Conservation (phyloP, 2,797 vertebrate species). For the Gymnothorax reevesii region DNA sequence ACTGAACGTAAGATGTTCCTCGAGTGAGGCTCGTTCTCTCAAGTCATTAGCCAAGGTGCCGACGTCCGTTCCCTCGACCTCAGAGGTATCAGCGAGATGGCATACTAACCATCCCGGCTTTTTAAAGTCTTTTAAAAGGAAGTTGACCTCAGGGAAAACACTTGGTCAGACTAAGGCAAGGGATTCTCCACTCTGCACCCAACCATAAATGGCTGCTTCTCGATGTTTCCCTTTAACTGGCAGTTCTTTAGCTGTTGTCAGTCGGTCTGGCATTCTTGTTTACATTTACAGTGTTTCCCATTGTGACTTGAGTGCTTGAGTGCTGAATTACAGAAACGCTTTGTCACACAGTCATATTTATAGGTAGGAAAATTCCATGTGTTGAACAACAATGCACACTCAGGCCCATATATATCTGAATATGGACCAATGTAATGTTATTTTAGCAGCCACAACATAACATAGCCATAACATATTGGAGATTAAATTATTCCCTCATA, state of each 20-base stretch:
- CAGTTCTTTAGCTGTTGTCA: no score
- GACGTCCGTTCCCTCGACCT: constrained; percentile 72
- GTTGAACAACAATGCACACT: background rate
- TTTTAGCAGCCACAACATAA: no score
- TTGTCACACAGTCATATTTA: constrained; percentile 10
- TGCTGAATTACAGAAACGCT: constrained; percentile 10
- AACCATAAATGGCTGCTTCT: background rate
- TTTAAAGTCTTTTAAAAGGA: constrained; percentile 82
- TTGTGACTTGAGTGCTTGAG: no score
- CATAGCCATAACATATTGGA: no score
- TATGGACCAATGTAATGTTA: no score
- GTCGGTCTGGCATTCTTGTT: no score
- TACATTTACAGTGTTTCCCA: no score
- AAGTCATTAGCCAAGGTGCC: constrained; percentile 83
- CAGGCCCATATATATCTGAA: no score
- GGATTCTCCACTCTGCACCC: constrained; percentile 31
- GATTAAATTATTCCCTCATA: no score
- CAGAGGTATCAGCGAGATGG: constrained; percentile 64
- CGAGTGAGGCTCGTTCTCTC: constrained; percentile 82
- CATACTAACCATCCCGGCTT: constrained; percentile 63
- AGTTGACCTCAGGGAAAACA: constrained; percentile 40
- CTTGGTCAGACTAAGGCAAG: background rate
- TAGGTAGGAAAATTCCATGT: background rate
- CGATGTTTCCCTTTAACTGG: no score
- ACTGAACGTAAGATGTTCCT: constrained; percentile 83